Conservation (phyloP, 2,797 vertebrate genomes). For the Eutrigla gurnardus region DNA sequence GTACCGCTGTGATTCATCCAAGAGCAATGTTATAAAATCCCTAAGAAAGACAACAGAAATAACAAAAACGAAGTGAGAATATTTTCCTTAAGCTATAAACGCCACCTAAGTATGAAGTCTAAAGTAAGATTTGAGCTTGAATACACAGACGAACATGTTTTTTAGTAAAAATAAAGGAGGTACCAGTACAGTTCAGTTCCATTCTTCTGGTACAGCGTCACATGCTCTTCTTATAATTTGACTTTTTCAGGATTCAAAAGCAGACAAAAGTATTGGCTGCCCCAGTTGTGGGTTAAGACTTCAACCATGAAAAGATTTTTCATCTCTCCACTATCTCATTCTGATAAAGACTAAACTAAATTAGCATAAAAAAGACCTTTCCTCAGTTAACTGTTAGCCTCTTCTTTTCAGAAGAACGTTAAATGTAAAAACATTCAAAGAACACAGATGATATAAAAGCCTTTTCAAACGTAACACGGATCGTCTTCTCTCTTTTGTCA, state of each 20-base stretch:
- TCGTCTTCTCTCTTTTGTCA: conserved; percentile 3
- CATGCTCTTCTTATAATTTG: neutral
- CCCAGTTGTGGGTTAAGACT: neutral
- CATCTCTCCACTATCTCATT: neutral
- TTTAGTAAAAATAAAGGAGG: neutral
- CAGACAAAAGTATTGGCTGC: neutral
- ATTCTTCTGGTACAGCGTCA: neutral
- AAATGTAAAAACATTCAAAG: neutral
- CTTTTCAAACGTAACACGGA: neutral
- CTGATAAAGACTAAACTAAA: neutral
- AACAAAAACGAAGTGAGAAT: conserved; percentile 10
- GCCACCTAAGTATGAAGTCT: conserved; percentile 6
- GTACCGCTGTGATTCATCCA: conserved; percentile 18
- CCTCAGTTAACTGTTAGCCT: neutral
- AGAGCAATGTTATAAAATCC: conserved; percentile 20
- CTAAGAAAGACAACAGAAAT: conserved; percentile 10
- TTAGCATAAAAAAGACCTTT: neutral
- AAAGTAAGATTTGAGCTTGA: conserved; percentile 11
- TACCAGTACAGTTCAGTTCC: neutral
- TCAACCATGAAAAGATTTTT: neutral
- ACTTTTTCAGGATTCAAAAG: neutral
- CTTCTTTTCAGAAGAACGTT: neutral
- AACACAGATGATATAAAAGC: conserved; percentile 4
- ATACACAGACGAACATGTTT: neutral
- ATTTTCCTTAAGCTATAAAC: conserved; percentile 35